Evolutionary conservation across 2,797 vertebrate species (phyloP).

Genomic region (Enteromius trimaculatus): DNA sequence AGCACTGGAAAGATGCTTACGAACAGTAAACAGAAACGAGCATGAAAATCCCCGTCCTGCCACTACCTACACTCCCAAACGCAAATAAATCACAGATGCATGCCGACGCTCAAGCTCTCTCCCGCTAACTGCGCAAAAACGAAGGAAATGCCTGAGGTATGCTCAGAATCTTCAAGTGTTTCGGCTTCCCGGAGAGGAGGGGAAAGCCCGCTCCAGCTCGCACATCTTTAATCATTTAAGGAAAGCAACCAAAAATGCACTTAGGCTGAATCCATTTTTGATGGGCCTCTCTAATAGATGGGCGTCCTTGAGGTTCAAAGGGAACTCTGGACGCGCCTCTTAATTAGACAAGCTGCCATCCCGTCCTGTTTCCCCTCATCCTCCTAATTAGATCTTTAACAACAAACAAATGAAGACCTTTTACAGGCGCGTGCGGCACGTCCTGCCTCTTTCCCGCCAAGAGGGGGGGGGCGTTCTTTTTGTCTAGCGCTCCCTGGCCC

Average conservation of each 20-base stretch:
- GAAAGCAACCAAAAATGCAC: slow-evolving; percentile 84
- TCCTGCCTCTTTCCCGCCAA: slow-evolving; percentile 46
- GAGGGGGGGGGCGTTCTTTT: slow-evolving; percentile 38
- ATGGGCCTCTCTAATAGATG: slow-evolving; percentile 85
- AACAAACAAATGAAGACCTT: slow-evolving; percentile 89
- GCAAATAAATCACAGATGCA: slow-evolving; percentile 35
- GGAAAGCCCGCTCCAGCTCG: slow-evolving; percentile 78
- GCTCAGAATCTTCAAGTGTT: slow-evolving; percentile 25
- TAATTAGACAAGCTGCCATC: slow-evolving; percentile 86
- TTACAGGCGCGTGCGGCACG: slow-evolving; percentile 67
- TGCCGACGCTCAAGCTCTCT: slow-evolving; percentile 25
- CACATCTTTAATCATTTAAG: slow-evolving; percentile 86
- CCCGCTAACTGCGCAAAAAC: slow-evolving; percentile 25
- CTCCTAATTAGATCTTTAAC: slow-evolving; percentile 91
- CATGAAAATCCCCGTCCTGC: slow-evolving; percentile 25
- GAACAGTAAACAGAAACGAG: slow-evolving; percentile 37
- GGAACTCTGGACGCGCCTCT: slow-evolving; percentile 80
- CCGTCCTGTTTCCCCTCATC: slow-evolving; percentile 85
- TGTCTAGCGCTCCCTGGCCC: slow-evolving; percentile 52
- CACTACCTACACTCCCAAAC: slow-evolving; percentile 29
- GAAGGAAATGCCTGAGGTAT: slow-evolving; percentile 41
- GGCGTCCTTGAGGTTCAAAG: slow-evolving; percentile 93
- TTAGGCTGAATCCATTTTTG: slow-evolving; percentile 88
- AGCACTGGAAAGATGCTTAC: slow-evolving; percentile 24
- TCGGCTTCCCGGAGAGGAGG: slow-evolving; percentile 54